Base-by-base conservation (phyloP, 2,113 vertebrate genomes). In the Taurulus bubalis region DNA sequence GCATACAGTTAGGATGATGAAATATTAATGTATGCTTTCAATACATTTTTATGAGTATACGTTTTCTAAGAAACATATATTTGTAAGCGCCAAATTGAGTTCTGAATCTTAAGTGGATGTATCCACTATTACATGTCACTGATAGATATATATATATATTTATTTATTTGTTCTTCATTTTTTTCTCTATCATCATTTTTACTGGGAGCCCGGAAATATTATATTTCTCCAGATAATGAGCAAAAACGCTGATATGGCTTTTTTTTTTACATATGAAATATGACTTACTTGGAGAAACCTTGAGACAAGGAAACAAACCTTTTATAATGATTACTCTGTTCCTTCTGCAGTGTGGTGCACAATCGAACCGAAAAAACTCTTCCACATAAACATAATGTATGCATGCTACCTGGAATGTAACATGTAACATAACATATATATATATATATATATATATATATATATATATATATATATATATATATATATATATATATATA, bases 1-100 rank as follows among this genome's bases (percentile, higher is more conserved):
- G 59, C n/a, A 71, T 24, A 75, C 45, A 51, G 71, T 63, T 34
- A 75, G 20, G 26, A 40, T 22, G 65, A 71, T 75, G 40, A 58
- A 36, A 76, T 64, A 58, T 53, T 28, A 34, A 81, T n/a, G 20
- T 10, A 5, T 30, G 32, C 24, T 71, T 34, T 15, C 20, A 36
- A 42, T 51, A 8, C 0, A 45, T 15, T 45, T 42, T 12, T 42
- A 11, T 42, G 12, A 42, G 2, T 42, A 42, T 42, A 42, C n/a
- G 36, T 20, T 15, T n/a, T 62, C 16, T 2, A 7, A 28, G 14
- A 49, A 51, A 24, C 9, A 47, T 18, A 16, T 15, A 28, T 67
- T 11, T 3, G 4, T 40, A 42, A 32, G n/a, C n/a, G 18, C 55
- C 12, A 24, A 36, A 12, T 2, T 28, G 16, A 58, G 26, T 32